Base-by-base conservation (phyloP, 2,113 vertebrate genomes). In the Poeciliopsis turrubarensis region DNA sequence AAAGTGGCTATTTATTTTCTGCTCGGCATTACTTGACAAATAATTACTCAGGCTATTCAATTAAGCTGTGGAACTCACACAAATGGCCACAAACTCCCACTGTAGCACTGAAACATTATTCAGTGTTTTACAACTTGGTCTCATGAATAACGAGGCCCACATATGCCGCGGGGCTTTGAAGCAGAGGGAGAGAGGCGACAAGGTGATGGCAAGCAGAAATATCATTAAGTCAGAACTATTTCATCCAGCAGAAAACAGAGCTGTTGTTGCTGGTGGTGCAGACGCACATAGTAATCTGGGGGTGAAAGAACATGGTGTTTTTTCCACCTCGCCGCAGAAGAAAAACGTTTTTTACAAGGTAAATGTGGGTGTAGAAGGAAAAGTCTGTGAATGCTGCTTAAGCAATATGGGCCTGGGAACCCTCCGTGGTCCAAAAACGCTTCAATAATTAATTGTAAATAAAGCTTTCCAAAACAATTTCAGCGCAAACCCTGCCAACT, bases 1-100 rank as follows among this genome's bases (percentile, higher is more conserved):
- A 87, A 86, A 89, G 90, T 90, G 88, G 87, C 91, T 94, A 90
- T 92, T 92, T 90, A 92, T 93, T 92, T 92, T 88, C 89, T 72
- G 87, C 84, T 89, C 85, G 82, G 86, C 80, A 86, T 93, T 92
- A 91, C 90, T 91, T 87, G 85, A 87, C 88, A 93, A 94, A 92
- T 92, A 93, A 92, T 92, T 87, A 92, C 90, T 89, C 90, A 88
- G 89, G 87, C 89, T 86, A 92, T 91, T 93, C 90, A 93, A 91
- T 92, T 90, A 89, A 88, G 89, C 70, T 0, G 62, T 72, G 81
- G 78, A 90, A 84, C 78, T 73, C 63, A 64, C 85, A 83, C 82
- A 84, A 90, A 91, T 78, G 85, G 85, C 79, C 76, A 63, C 85
- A 72, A 63, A 84, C 70, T 85, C 61, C 74, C 80, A 62, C 80